Conservation (phyloP, 30 jellyfish, hydroid and myxozoan genomes). For the Turritopsis rubra region DNA sequence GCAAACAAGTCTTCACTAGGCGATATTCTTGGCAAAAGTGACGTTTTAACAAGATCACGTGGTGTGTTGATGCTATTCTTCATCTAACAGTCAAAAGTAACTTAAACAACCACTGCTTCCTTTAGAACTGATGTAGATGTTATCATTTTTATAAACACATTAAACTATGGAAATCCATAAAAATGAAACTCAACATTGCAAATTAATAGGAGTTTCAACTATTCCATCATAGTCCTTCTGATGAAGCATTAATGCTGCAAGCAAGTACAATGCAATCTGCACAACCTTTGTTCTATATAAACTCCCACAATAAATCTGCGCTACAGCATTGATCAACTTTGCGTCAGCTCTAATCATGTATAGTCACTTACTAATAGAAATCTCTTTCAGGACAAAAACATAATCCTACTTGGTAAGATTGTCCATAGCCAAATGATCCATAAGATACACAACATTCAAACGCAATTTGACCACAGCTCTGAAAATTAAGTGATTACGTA, state of each 20-base stretch:
- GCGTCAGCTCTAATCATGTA: too few relatives aligned
- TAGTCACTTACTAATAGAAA: background rate
- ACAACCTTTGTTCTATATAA: too few relatives aligned
- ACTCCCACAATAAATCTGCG: too few relatives aligned
- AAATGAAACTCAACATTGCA: too few relatives aligned
- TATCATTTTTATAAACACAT: background rate
- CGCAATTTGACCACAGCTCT: conserved; percentile 3
- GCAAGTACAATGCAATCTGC: too few relatives aligned
- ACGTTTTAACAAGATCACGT: conserved; percentile 8
- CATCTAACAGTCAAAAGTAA: background rate
- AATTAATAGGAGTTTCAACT: too few relatives aligned
- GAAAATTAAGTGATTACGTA: background rate
- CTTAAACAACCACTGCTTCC: background rate
- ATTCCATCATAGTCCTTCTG: too few relatives aligned
- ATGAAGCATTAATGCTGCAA: too few relatives aligned
- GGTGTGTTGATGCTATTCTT: background rate
- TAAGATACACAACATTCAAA: conserved; percentile 11
- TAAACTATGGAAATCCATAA: background rate
- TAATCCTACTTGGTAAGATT: conserved; percentile 10
- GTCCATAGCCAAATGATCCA: conserved; percentile 23
- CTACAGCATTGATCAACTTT: too few relatives aligned
- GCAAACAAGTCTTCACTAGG: background rate
- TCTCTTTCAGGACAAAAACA: background rate
- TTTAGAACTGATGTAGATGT: background rate
- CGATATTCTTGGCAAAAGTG: conserved; percentile 15